These are phyloP conservation scores for Cerceris rybyensis DNA, from an alignment of 2,888 invertebrate species.

Conservation along the genomic window DNA sequence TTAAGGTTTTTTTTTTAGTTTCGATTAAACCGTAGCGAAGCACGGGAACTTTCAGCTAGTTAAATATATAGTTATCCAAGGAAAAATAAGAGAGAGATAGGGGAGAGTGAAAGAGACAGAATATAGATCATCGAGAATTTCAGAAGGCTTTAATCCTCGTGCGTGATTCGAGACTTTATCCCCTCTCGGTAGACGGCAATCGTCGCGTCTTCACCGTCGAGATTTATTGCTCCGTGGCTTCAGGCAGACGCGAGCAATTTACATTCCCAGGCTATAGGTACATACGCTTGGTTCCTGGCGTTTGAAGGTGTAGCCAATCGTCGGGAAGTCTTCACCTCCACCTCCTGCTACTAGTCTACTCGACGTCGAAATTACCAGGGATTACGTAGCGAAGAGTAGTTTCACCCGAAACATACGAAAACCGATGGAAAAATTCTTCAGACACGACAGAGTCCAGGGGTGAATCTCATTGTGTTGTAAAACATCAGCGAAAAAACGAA, in stretches of 20 bases:
- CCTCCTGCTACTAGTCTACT: conserved; percentile 41
- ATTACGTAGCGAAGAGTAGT: conserved; percentile 49
- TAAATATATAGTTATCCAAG: no score
- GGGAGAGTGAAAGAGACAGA: neutral
- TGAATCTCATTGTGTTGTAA: conserved; percentile 5
- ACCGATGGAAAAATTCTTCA: conserved; percentile 15
- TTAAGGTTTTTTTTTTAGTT: no score
- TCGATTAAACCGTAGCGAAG: no score
- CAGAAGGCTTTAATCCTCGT: conserved; percentile 59
- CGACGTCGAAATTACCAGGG: conserved; percentile 66
- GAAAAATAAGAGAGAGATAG: no score
- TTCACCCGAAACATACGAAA: conserved; percentile 1
- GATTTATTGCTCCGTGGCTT: conserved; percentile 77
- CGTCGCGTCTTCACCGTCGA: conserved; percentile 73
- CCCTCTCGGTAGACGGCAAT: conserved; percentile 70
- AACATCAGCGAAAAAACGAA: neutral
- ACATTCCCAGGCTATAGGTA: conserved; percentile 68
- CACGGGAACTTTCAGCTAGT: no score
- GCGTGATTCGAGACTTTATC: conserved; percentile 73
- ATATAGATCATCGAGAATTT: conserved; percentile 17
- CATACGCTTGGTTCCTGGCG: conserved; percentile 53
- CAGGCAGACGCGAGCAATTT: conserved; percentile 76
- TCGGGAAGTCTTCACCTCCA: conserved; percentile 52
- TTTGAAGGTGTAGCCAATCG: conserved; percentile 63
- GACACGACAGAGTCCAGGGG: neutral